These are phyloP conservation scores for Napeogenes inachia DNA, from an alignment of 2,888 invertebrate genomes.

Conservation along the genomic window DNA sequence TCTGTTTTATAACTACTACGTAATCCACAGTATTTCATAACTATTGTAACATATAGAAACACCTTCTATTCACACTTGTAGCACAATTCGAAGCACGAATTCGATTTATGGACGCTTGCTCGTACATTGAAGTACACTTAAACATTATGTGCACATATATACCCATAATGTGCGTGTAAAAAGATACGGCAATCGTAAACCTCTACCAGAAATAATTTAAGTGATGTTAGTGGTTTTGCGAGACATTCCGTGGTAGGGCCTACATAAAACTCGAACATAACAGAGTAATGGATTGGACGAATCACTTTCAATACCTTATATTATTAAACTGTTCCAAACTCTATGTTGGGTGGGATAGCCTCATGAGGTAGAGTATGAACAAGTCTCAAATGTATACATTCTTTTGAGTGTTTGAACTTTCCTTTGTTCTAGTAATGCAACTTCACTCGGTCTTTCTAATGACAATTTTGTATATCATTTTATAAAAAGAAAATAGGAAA, in stretches of 20 bases:
- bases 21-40: not conserved
- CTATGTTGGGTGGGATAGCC: not conserved
- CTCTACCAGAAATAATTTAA: slow-evolving; percentile 75
- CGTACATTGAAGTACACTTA: slow-evolving; percentile 59
- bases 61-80: not conserved
- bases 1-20: not conserved
- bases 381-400: too few relatives aligned
- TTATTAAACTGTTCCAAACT: slow-evolving; percentile 1
- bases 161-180: slow-evolving; percentile 73
- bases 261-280: slow-evolving; percentile 73
- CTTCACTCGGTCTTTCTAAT: too few relatives aligned
- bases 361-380: too few relatives aligned
- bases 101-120: slow-evolving; percentile 69
- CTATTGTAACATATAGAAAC: not conserved
- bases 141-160: slow-evolving; percentile 72
- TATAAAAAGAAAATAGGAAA: too few relatives aligned
- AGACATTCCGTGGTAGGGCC: slow-evolving; percentile 71
- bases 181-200: slow-evolving; percentile 75
- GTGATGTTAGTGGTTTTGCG: slow-evolving; percentile 70
- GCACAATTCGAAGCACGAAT: slow-evolving; percentile 60
- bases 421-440: too few relatives aligned
- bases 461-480: too few relatives aligned
- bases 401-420: too few relatives aligned
- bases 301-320: slow-evolving; percentile 69
- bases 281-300: slow-evolving; percentile 75